Evolutionary conservation across 2,113 vertebrate species (phyloP), one percentile per base, ranked within the genome.

Genomic region (Semnopithecus entellus): DNA sequence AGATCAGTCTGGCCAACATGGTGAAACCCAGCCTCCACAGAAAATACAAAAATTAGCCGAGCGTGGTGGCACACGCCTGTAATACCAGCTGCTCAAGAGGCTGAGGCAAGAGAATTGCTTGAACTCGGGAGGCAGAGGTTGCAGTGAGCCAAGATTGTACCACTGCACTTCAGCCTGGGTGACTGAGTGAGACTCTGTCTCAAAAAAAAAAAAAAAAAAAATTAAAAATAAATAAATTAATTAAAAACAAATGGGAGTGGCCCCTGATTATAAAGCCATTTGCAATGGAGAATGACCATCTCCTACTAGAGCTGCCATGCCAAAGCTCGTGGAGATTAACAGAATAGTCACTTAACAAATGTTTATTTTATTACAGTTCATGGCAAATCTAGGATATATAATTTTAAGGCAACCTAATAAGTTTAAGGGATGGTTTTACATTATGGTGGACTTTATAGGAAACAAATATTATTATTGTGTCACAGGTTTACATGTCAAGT

Each of bases 381-480:
- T 98, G 98, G 93, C 97, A 98, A 98, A 98, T 98, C 91, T 97
- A 98, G 90, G 97, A 98, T 97, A 96, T 98, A 80, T 97, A 98
- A 98, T 98, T 98, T 98, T 98, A 98, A 98, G 98, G 93, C 87
- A 88, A 96, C 93, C 96, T 98, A 98, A 98, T 97, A 98, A 98
- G 97, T 97, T 98, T 83, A 97, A 96, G 97, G 96, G 96, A 93
- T 93, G 87, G 97, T 98, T 97, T 97, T 97, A 98, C 93, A 97
- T 91, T 98, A 90, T 57, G 48, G 97, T 91, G 96, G 96, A 97
- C 78, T 98, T 98, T 98, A 97, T 97, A 96, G 98, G 95, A 97
- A 97, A 95, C 90, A 98, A 97, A 80, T 98, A 91, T 97, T 98
- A 98, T 97, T 98, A 98, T 98, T 98, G 72, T 97, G 90, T 84